phyloP scores from a whole-genome alignment of 2,888 invertebrate species.

The Tillus elongatus region DNA sequence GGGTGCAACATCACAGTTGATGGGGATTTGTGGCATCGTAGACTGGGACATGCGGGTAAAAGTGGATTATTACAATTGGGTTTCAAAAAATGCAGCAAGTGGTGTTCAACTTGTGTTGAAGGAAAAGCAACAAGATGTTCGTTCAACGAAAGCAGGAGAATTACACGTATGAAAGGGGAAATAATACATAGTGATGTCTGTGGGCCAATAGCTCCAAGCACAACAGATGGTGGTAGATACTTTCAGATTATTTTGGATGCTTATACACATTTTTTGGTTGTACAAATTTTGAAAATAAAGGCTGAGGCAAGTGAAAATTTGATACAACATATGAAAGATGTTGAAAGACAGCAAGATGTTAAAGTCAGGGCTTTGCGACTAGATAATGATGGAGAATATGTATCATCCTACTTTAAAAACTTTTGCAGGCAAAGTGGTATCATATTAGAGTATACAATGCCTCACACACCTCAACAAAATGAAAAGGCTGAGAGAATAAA shows the following conservation, averaged over 20 bases:
- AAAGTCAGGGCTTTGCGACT: conserved; percentile 10
- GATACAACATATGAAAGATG: conserved; percentile 8
- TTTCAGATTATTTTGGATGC: conserved; percentile 14
- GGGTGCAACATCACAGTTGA: no score
- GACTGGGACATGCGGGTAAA: no score
- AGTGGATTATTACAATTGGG: conserved; percentile 9
- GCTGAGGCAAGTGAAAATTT: conserved; percentile 5
- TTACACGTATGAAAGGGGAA: conserved; percentile 11
- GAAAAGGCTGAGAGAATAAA: conserved; percentile 15
- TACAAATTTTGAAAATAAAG: no score
- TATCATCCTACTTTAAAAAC: no score
- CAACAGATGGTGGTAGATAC: conserved; percentile 14
- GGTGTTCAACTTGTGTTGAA: no score
- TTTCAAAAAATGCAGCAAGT: conserved; percentile 4
- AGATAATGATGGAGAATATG: conserved; percentile 11
- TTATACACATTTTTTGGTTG: no score
- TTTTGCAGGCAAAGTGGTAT: no score
- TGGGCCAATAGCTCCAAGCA: no score
- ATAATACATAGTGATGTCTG: no score
- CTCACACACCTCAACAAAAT: no score
- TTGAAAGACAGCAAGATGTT: conserved; percentile 9
- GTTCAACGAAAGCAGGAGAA: conserved; percentile 8
- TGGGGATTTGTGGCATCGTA: conserved; percentile 13
- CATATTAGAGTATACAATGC: no score
- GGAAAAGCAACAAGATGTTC: no score